Percentiles rank a stretch among this genome's conserved stretches.
Evolutionary conservation across 2,888 invertebrate genomes (phyloP).

Genomic region (Gortyna flavago): DNA sequence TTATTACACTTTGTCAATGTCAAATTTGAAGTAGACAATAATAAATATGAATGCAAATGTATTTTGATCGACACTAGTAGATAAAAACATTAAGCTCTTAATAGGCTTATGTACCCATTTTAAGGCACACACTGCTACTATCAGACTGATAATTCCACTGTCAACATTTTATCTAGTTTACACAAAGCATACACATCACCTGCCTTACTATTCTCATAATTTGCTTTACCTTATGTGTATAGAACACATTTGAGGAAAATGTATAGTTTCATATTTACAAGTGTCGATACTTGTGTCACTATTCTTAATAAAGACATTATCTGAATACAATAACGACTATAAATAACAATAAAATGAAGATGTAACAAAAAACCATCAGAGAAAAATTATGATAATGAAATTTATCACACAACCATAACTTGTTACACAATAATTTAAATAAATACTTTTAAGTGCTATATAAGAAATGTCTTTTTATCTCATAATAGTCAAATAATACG

Average conservation of each 20-base stretch:
- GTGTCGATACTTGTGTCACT: conserved; percentile 40
- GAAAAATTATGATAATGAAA: conserved; percentile 34
- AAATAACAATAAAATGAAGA: conserved; percentile 20
- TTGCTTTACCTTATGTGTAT: conserved; percentile 4
- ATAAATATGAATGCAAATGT: conserved; percentile 34
- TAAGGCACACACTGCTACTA: conserved; percentile 28
- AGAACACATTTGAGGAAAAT: conserved; percentile 9
- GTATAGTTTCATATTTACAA: conserved; percentile 29
- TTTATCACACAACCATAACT: conserved; percentile 56
- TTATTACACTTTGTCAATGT: conserved; percentile 3
- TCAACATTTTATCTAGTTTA: conserved; percentile 57
- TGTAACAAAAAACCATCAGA: conserved; percentile 34
- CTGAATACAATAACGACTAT: conserved; percentile 19
- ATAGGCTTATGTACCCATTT: conserved; percentile 11
- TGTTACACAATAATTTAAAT: conserved; percentile 52
- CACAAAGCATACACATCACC: conserved; percentile 25
- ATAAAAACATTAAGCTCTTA: conserved; percentile 8
- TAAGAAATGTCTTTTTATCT: conserved; percentile 54
- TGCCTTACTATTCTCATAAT: conserved; percentile 6
- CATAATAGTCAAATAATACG: conserved; percentile 40
- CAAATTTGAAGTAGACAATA: conserved; percentile 25
- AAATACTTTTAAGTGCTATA: conserved; percentile 41
- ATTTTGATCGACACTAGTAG: conserved; percentile 47
- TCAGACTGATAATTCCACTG: conserved; percentile 46
- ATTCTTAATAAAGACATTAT: conserved; percentile 15